Evolutionary conservation across 1,140 invertebrate species (phyloP), one percentile per base, ranked within the genome.

Genomic region (Musca domestica): DNA sequence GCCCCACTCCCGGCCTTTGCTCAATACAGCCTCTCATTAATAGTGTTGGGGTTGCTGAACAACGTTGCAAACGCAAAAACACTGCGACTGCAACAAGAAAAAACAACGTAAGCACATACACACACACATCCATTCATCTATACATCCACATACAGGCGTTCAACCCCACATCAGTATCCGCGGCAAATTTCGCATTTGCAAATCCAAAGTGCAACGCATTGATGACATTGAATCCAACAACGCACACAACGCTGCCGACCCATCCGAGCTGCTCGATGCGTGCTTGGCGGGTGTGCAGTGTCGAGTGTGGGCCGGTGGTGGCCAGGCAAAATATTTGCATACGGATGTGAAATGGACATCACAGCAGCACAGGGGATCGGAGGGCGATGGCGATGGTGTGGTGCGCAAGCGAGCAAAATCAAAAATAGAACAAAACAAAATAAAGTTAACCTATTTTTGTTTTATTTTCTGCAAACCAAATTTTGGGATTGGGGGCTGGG

Each of bases 361-460:
- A 47, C 41, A 34, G 12, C 17, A 17, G 5, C 49, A 5, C 3
- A 56, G 56, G 54, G 34, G 49, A 67, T 41, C 34, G 12, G 34
- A 41, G 34, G 34, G 34, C 10, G 34, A 41, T 41, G 34, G 2
- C 2, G 2, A 41, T 41, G 34, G 34, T 41, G 10, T 48, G 61
- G 14, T 65, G 41, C 63, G 47, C 63, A 49, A 64, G 30, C 17
- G 9, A 22, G 25, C 61, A 64, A 72, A 70, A 69, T 17, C 52
- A 46, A 70, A 69, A 70, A 64, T 54, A 27, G 54, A 23, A 41
- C 22, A 69, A 27, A 67, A 66, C 23, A 68, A 30, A 69, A 58
- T 71, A 69, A 70, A 67, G 67, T 64, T 66, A 56, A 73, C 68
- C 56, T 61, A 61, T 19, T 61, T 61, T 61, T 61, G 12, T 61